A percentile compares a stretch with the other conserved stretches of the same genome.
These are phyloP conservation scores for Chaetodon trifascialis DNA, from an alignment of 2,113 vertebrate species.

Conservation along the genomic window DNA sequence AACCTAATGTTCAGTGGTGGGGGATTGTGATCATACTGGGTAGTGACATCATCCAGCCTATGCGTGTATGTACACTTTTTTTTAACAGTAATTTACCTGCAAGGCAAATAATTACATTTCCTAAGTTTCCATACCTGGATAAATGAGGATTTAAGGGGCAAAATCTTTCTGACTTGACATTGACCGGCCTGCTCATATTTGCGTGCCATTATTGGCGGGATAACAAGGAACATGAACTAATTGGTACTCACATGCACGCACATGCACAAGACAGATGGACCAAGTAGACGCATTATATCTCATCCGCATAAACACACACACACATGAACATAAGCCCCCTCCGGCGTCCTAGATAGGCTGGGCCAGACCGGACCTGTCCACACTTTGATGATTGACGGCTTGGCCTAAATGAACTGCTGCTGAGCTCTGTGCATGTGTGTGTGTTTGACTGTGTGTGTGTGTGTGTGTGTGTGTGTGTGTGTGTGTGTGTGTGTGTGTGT, in stretches of 20 bases:
- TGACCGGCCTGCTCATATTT: conserved; percentile 31
- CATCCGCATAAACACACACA: conserved; percentile 43
- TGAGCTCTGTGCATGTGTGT: conserved; percentile 26
- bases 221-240: conserved; percentile 60
- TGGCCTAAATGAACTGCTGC: conserved; percentile 69
- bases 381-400: conserved; percentile 73
- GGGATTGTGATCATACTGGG: conserved; percentile 31
- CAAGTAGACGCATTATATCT: conserved; percentile 55
- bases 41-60: conserved; percentile 43
- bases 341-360: conserved; percentile 37
- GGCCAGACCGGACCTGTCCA: conserved; percentile 65
- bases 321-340: conserved; percentile 31
- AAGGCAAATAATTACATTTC: conserved; percentile 24
- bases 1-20: conserved; percentile 53
- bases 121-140: not conserved
- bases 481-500: conserved; percentile 22
- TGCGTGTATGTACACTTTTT: not conserved
- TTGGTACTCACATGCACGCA: conserved; percentile 30
- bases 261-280: conserved; percentile 68
- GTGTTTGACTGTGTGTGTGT: conserved; percentile 19
- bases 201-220: conserved; percentile 17
- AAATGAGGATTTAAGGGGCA: conserved; percentile 22
- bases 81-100: conserved; percentile 1
- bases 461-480: conserved; percentile 27
- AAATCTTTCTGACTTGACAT: conserved; percentile 12